A percentile compares a stretch with the other conserved stretches of the same genome.
Evolutionary conservation across 2,888 invertebrate genomes (phyloP).

Genomic region (Nephrotoma appendiculata): DNA sequence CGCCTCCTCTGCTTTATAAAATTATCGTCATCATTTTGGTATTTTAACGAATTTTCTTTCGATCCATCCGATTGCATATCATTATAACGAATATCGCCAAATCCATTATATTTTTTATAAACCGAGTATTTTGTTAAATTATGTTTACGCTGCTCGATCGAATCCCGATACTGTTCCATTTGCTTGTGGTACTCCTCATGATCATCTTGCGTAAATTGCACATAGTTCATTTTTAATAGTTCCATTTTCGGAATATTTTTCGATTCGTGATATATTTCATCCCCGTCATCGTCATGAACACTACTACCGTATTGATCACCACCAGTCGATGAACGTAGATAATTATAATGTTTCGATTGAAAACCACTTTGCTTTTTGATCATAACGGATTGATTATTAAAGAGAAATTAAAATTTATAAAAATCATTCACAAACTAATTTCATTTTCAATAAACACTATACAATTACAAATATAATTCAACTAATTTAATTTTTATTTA

Average conservation of each 20-base stretch:
- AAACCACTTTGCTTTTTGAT: slow-evolving; percentile 5
- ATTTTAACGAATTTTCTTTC: neutral
- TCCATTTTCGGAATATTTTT: slow-evolving; percentile 28
- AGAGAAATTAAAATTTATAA: neutral
- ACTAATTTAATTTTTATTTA: neutral
- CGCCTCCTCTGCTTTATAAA: neutral
- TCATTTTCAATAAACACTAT: neutral
- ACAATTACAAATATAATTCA: neutral
- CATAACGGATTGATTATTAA: neutral
- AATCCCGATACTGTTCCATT: neutral
- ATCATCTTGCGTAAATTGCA: slow-evolving; percentile 22
- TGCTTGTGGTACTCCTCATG: slow-evolving; percentile 1
- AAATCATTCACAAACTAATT: neutral
- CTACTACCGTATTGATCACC: neutral
- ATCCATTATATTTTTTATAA: slow-evolving; percentile 13
- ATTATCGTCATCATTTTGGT: slow-evolving; percentile 7
- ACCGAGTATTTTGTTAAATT: slow-evolving; percentile 12
- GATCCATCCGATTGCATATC: neutral
- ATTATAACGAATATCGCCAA: slow-evolving; percentile 12
- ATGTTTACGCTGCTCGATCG: neutral
- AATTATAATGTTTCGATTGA: slow-evolving; percentile 6
- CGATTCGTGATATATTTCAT: slow-evolving; percentile 15
- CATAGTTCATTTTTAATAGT: slow-evolving; percentile 29
- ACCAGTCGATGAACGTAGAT: neutral
- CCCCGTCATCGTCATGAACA: slow-evolving; percentile 23